Base-by-base conservation (phyloP, 2,797 vertebrate species). In the Bradypus variegatus region DNA sequence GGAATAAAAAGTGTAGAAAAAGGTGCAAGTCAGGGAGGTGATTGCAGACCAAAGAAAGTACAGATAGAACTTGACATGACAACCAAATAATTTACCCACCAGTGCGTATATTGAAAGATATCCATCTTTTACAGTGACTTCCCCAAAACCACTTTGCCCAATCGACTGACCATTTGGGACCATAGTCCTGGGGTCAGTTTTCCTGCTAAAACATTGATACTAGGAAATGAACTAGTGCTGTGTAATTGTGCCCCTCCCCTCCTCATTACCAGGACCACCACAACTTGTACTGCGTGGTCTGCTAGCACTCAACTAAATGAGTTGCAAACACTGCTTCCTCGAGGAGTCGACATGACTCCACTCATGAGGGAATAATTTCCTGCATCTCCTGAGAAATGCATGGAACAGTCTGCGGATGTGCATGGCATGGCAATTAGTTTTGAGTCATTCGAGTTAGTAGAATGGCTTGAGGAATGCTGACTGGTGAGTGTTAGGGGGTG, bases 321-420 rank as follows among this genome's bases (percentile, higher is more conserved):
- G 8, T 10, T 29, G 11, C 58, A 23, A 33, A 36, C 2, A 12
- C 12, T 2, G 53, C 14, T 5, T 11, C 13, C 48, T 23, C 2
- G 13, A 5, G 3, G 38, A 33, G 5, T 16, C 48, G 25, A 2
- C 3, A 15, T 48, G 50, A 55, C 6, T 25, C 18, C 3, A 12
- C 0, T 1, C 2, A 1, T 3, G 7, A 6, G 2, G 5, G 31
- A 36, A 38, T 16, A 36, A 16, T 33, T 33, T 3, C 23, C 33
- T 3, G 12, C 2, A 2, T 29, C 25, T 8, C 81, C n/a, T 41
- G 36, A 1, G 29, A 36, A 45, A 60, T 0, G 3, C 23, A 1
- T 0, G 3, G 12, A 15, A 12, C 3, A 0, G 36, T 38, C 31
- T 64, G 73, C 60, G 2, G 3, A 6, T 2, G 14, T 9, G 23